Percentiles rank a stretch among this genome's conserved stretches.
phyloP scores from a whole-genome alignment of 2,113 vertebrate species.

The Formicarius rufipectus region DNA sequence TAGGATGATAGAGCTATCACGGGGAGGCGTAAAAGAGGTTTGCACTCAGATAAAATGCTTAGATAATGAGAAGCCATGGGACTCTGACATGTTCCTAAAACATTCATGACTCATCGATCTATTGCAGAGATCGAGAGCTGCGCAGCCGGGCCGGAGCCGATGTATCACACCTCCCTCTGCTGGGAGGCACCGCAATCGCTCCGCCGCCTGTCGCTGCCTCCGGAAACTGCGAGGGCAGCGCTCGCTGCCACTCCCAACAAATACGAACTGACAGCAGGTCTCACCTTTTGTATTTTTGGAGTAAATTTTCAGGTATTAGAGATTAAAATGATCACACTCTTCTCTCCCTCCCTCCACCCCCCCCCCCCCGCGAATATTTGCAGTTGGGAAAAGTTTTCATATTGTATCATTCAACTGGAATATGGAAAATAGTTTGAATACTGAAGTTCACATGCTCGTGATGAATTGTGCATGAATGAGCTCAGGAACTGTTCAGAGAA shows the following conservation, averaged over 20 bases:
- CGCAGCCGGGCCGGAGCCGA: background rate
- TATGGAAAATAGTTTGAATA: background rate
- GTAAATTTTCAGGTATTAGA: background rate
- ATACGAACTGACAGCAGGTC: accelerated
- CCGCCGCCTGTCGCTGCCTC: background rate
- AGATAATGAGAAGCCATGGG: background rate
- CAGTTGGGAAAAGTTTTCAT: background rate
- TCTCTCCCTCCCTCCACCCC: no score
- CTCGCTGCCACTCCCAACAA: background rate
- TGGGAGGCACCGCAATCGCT: background rate
- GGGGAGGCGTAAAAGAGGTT: background rate
- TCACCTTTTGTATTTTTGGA: accelerated
- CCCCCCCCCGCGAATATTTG: background rate
- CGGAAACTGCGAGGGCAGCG: background rate
- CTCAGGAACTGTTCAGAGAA: background rate
- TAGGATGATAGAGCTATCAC: background rate
- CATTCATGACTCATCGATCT: background rate
- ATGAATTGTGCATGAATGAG: background rate
- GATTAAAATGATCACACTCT: background rate
- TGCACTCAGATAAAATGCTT: background rate
- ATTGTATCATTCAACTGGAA: accelerated
- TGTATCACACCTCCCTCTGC: slow-evolving; percentile 13
- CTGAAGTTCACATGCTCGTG: background rate
- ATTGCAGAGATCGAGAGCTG: background rate
- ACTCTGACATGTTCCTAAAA: background rate